Evolutionary conservation across 2,113 vertebrate genomes (phyloP).

Genomic region (Phycodurus eques): DNA sequence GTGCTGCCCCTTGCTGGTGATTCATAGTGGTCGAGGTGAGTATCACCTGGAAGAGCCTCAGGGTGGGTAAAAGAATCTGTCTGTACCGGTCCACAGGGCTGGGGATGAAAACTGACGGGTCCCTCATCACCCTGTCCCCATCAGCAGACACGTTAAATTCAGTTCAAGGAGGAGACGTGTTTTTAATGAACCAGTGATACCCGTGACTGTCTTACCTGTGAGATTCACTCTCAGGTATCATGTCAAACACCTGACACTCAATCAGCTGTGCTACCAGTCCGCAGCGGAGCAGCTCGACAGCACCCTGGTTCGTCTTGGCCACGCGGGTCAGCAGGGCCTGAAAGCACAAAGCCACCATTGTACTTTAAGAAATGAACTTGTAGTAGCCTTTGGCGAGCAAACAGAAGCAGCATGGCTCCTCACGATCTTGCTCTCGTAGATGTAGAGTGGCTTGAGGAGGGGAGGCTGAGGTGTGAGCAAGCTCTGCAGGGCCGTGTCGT

Average conservation of each 20-base stretch:
- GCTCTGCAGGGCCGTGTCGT: slow-evolving; percentile 85
- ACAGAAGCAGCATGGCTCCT: slow-evolving; percentile 17
- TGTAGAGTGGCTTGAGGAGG: slow-evolving; percentile 90
- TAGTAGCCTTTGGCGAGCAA: neutral
- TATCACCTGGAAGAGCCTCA: slow-evolving; percentile 89
- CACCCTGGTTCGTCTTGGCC: slow-evolving; percentile 88
- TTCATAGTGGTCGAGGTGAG: slow-evolving; percentile 90
- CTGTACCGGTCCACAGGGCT: slow-evolving; percentile 88
- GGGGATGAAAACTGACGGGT: slow-evolving; percentile 88
- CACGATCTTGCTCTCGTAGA: slow-evolving; percentile 98
- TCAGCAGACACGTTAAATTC: neutral
- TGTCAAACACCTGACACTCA: slow-evolving; percentile 93
- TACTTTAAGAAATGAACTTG: neutral
- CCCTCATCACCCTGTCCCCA: slow-evolving; percentile 68
- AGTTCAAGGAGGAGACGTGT: neutral
- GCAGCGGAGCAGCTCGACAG: slow-evolving; percentile 85
- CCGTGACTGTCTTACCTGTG: slow-evolving; percentile 77
- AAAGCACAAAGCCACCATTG: slow-evolving; percentile 4
- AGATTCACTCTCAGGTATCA: slow-evolving; percentile 87
- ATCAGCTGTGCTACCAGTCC: slow-evolving; percentile 88
- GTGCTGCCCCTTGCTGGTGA: slow-evolving; percentile 91
- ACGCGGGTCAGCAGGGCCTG: slow-evolving; percentile 93
- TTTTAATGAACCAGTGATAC: neutral
- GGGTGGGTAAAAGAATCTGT: slow-evolving; percentile 90
- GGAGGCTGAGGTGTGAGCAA: slow-evolving; percentile 89